Percentiles rank a stretch among this genome's conserved stretches.
Evolutionary conservation across 2,797 vertebrate species (phyloP).

Genomic region (Cirrhinus molitorella): DNA sequence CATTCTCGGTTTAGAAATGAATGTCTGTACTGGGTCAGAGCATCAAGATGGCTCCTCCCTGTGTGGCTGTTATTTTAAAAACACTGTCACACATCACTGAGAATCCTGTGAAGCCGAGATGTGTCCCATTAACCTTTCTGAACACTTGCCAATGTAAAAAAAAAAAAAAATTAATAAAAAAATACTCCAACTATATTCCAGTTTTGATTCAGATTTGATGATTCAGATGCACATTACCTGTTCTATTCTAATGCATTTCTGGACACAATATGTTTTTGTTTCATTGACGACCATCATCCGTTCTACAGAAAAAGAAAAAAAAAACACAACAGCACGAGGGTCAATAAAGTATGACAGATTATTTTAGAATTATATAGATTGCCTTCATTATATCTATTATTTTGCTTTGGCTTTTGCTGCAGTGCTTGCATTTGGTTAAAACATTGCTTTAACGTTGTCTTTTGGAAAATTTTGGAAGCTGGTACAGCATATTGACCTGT

Average conservation of each 20-base stretch:
- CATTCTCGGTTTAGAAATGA: background rate
- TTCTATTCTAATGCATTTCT: background rate
- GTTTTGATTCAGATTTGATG: background rate
- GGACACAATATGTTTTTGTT: background rate
- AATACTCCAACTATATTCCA: background rate
- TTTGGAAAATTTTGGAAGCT: background rate
- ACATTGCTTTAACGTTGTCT: background rate
- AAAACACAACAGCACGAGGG: background rate
- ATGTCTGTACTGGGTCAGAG: background rate
- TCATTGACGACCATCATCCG: background rate
- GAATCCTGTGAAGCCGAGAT: background rate
- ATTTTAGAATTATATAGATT: background rate
- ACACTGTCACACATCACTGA: background rate
- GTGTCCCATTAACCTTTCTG: background rate
- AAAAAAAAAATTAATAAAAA: too few relatives aligned
- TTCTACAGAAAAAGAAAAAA: background rate
- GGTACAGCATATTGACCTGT: background rate
- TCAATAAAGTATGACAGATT: background rate
- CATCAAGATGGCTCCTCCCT: background rate
- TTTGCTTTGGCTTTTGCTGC: background rate
- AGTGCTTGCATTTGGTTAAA: background rate
- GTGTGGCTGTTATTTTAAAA: slow-evolving; percentile 7
- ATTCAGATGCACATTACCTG: background rate
- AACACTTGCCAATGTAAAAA: background rate
- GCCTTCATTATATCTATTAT: background rate